phyloP scores from a whole-genome alignment of 2,113 vertebrate species.

The Silurus asotus region DNA sequence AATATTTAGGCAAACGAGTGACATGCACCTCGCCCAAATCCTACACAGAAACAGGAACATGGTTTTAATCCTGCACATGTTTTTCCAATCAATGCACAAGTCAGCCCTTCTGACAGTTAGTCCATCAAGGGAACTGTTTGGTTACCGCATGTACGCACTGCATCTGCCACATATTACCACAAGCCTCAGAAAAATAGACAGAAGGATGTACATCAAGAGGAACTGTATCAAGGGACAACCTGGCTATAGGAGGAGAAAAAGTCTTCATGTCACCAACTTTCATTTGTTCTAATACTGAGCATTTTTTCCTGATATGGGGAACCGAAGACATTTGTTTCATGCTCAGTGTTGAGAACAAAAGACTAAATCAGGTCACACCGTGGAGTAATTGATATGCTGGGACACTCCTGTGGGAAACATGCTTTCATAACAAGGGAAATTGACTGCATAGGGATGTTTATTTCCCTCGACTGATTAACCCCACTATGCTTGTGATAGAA shows the following conservation, averaged over 20 bases:
- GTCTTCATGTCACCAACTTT: slow-evolving; percentile 42
- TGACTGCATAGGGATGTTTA: slow-evolving; percentile 53
- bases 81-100: slow-evolving; percentile 64
- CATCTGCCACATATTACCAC: slow-evolving; percentile 54
- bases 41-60: slow-evolving; percentile 43
- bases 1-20: slow-evolving; percentile 30
- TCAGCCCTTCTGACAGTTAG: slow-evolving; percentile 37
- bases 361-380: slow-evolving; percentile 47
- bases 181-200: slow-evolving; percentile 30
- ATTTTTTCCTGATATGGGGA: slow-evolving; percentile 25
- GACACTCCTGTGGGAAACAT: slow-evolving; percentile 46
- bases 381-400: slow-evolving; percentile 55
- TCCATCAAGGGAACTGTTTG: slow-evolving; percentile 46
- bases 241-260: slow-evolving; percentile 4
- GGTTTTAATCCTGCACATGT: slow-evolving; percentile 63
- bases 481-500: slow-evolving; percentile 34
- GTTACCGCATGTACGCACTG: slow-evolving; percentile 54
- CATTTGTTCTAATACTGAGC: slow-evolving; percentile 11
- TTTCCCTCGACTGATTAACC: slow-evolving; percentile 52
- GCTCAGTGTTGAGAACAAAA: slow-evolving; percentile 40
- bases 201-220: neutral
- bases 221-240: slow-evolving; percentile 31
- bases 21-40: slow-evolving; percentile 36
- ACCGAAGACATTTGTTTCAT: slow-evolving; percentile 16
- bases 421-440: slow-evolving; percentile 54